Conservation (phyloP, 2,797 vertebrate genomes). For the Rhynchonycteris naso region DNA sequence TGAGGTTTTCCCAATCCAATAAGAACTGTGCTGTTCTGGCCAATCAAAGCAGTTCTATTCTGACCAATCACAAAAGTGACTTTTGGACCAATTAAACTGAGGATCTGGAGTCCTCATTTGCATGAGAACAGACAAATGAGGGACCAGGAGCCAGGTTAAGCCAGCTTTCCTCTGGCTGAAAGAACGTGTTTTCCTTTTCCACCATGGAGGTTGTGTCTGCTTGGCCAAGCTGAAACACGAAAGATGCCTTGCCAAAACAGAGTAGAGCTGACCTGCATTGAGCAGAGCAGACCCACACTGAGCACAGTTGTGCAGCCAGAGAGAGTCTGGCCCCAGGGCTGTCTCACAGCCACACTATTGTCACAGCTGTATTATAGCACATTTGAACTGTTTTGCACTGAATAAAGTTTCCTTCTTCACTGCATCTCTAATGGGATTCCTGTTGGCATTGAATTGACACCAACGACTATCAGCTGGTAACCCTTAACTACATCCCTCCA, state of each 20-base stretch:
- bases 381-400: not conserved
- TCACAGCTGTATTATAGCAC: too few species aligned
- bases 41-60: not conserved
- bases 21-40: not conserved
- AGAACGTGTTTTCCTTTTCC: not conserved
- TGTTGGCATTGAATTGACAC: not conserved
- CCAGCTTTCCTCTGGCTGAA: not conserved
- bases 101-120: not conserved
- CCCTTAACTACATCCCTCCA: not conserved
- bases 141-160: not conserved
- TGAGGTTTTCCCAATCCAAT: not conserved
- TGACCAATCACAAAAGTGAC: not conserved
- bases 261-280: not conserved
- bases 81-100: not conserved
- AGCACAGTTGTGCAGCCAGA: not conserved
- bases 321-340: not conserved
- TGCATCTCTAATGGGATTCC: not conserved
- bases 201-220: not conserved
- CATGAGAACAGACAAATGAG: not conserved
- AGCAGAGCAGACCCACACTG: not conserved
- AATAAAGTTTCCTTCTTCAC: not conserved
- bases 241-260: not conserved
- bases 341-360: not conserved
- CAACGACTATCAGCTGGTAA: not conserved
- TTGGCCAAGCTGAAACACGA: not conserved